phyloP scores from a whole-genome alignment of 2,797 vertebrate species.

The Enteromius treurensis region DNA sequence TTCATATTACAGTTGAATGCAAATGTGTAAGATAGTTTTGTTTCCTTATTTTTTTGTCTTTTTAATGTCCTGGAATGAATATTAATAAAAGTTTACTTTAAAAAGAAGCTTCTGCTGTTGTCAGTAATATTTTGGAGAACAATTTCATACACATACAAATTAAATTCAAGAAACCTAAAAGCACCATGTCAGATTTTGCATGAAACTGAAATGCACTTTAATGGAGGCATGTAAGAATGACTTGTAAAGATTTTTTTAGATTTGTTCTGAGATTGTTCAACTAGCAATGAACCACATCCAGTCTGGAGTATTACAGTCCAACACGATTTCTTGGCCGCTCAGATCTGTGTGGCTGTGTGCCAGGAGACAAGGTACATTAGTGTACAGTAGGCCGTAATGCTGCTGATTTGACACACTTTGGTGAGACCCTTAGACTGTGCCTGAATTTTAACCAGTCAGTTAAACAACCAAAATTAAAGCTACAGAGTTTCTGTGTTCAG shows the following conservation, averaged over 20 bases:
- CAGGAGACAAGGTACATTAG: constrained; percentile 70
- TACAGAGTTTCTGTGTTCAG: not conserved
- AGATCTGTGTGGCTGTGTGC: constrained; percentile 76
- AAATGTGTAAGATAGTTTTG: not conserved
- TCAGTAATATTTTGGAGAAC: constrained; percentile 21
- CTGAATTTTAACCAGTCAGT: not conserved
- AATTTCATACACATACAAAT: not conserved
- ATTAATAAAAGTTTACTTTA: constrained; percentile 80
- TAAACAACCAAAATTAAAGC: not conserved
- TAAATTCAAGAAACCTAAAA: not conserved
- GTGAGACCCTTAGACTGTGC: constrained; percentile 54
- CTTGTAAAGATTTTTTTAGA: not conserved
- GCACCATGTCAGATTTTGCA: not conserved
- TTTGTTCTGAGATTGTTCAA: constrained; percentile 8
- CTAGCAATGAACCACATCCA: not conserved
- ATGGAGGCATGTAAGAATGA: not conserved
- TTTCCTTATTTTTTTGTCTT: constrained; percentile 59
- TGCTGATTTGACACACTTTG: constrained; percentile 69
- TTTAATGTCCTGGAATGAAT: constrained; percentile 64
- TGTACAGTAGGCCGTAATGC: constrained; percentile 71
- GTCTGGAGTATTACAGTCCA: constrained; percentile 52
- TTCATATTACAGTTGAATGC: not conserved
- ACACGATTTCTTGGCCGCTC: constrained; percentile 69
- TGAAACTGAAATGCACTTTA: not conserved
- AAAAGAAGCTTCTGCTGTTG: constrained; percentile 66